Evolutionary conservation across 2,113 vertebrate genomes (phyloP).

Genomic region (Madoqua kirkii): DNA sequence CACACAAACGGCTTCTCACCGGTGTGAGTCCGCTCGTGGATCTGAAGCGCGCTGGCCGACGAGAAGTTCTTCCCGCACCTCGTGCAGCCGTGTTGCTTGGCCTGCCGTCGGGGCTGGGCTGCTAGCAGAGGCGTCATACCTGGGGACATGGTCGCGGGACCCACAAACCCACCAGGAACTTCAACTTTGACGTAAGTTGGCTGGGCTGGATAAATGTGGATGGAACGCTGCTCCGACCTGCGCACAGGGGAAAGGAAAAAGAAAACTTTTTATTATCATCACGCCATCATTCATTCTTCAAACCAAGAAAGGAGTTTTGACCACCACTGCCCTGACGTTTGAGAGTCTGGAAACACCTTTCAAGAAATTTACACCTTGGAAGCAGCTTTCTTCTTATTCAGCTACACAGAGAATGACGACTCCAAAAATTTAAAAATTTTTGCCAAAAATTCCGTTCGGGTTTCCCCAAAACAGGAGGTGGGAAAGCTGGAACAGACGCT

Average conservation of each 20-base stretch:
- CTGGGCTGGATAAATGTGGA: slow-evolving; percentile 84
- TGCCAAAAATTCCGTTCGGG: background rate
- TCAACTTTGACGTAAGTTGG: slow-evolving; percentile 92
- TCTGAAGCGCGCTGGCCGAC: slow-evolving; percentile 96
- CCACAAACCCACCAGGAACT: slow-evolving; percentile 87
- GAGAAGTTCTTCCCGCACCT: slow-evolving; percentile 96
- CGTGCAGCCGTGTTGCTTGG: slow-evolving; percentile 93
- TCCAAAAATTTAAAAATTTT: too few species aligned
- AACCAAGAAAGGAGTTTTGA: background rate
- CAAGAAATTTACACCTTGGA: rapidly evolving
- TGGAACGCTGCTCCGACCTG: slow-evolving; percentile 84
- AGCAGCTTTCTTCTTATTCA: background rate
- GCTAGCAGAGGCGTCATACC: slow-evolving; percentile 82
- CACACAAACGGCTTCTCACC: slow-evolving; percentile 98
- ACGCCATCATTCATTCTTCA: background rate
- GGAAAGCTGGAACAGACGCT: background rate
- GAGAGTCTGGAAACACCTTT: background rate
- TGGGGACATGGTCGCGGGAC: slow-evolving; percentile 84
- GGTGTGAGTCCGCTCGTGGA: slow-evolving; percentile 96
- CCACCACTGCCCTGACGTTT: rapidly evolving
- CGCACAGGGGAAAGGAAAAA: background rate
- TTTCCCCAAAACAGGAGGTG: background rate
- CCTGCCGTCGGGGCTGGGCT: slow-evolving; percentile 85
- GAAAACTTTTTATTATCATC: background rate
- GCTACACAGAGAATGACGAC: background rate